Percentiles rank a stretch among this genome's conserved stretches.
These are phyloP conservation scores for Drosophila kuntzei DNA, from an alignment of 2,888 invertebrate species.

Conservation along the genomic window DNA sequence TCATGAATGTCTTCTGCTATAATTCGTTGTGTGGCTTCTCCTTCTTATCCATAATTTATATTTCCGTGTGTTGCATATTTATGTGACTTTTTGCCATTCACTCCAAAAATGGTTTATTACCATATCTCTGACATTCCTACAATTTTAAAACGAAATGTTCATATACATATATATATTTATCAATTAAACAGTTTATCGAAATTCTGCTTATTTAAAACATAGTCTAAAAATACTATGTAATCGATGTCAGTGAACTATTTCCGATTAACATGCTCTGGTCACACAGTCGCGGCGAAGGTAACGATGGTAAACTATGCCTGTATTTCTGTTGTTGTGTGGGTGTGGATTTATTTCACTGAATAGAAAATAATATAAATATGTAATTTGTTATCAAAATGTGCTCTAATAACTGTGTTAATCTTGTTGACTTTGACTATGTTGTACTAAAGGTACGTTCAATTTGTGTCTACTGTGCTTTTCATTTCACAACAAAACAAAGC, in stretches of 20 bases:
- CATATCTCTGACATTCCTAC: no score
- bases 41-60: no score
- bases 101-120: no score
- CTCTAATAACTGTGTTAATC: conserved; percentile 48
- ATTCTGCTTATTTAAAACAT: no score
- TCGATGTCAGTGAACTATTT: not conserved
- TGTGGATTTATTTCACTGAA: conserved; percentile 39
- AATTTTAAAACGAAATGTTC: no score
- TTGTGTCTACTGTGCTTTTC: not conserved
- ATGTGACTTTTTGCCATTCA: no score
- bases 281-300: conserved; percentile 32
- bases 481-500: conserved; percentile 2
- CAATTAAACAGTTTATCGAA: no score
- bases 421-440: conserved; percentile 68
- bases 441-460: conserved; percentile 70
- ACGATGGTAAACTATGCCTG: conserved; percentile 37
- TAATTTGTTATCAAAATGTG: conserved; percentile 59
- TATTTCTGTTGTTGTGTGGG: conserved; percentile 44
- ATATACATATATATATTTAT: no score
- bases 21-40: no score
- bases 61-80: no score
- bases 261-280: conserved; percentile 25
- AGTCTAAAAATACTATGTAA: not conserved
- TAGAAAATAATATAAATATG: conserved; percentile 38
- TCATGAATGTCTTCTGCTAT: no score